These are phyloP conservation scores for Brachynemurus nebulosus DNA, from an alignment of 2,888 invertebrate species.

Conservation along the genomic window DNA sequence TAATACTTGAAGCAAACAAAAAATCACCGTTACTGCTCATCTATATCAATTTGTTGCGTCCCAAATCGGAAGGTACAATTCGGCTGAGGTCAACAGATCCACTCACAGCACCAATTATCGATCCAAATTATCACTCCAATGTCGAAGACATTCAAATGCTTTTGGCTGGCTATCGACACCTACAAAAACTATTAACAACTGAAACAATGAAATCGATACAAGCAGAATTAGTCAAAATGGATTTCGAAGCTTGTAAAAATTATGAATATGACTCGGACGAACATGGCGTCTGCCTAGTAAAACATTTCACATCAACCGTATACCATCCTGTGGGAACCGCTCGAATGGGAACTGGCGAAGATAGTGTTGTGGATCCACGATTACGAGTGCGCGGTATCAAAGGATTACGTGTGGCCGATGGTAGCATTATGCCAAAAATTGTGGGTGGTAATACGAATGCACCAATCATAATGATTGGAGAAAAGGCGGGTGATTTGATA, in stretches of 20 bases:
- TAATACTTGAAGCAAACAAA: slow-evolving; percentile 47
- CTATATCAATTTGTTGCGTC: slow-evolving; percentile 46
- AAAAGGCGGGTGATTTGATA: too few species aligned
- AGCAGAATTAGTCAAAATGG: slow-evolving; percentile 36
- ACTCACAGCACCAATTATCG: slow-evolving; percentile 22
- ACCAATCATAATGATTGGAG: slow-evolving; percentile 4
- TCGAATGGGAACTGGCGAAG: slow-evolving; percentile 19
- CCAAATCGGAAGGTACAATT: slow-evolving; percentile 22
- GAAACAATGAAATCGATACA: slow-evolving; percentile 44
- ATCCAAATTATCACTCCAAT: slow-evolving; percentile 21
- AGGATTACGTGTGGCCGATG: too few species aligned
- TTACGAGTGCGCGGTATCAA: neutral
- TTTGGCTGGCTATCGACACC: slow-evolving; percentile 38
- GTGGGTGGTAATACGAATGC: slow-evolving; percentile 1
- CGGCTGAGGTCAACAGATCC: slow-evolving; percentile 22
- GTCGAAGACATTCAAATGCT: slow-evolving; percentile 41
- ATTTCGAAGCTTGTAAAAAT: slow-evolving; percentile 34
- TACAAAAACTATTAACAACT: slow-evolving; percentile 26
- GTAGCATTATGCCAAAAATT: slow-evolving; percentile 1
- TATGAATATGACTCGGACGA: slow-evolving; percentile 31
- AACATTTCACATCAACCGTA: slow-evolving; percentile 21
- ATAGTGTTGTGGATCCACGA: neutral
- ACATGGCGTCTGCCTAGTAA: slow-evolving; percentile 36
- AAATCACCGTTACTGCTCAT: slow-evolving; percentile 75
- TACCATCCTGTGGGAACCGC: slow-evolving; percentile 28